A percentile compares a stretch with the other conserved stretches of the same genome.
Evolutionary conservation across 2,113 vertebrate genomes (phyloP).

Genomic region (Uropsilus gracilis): DNA sequence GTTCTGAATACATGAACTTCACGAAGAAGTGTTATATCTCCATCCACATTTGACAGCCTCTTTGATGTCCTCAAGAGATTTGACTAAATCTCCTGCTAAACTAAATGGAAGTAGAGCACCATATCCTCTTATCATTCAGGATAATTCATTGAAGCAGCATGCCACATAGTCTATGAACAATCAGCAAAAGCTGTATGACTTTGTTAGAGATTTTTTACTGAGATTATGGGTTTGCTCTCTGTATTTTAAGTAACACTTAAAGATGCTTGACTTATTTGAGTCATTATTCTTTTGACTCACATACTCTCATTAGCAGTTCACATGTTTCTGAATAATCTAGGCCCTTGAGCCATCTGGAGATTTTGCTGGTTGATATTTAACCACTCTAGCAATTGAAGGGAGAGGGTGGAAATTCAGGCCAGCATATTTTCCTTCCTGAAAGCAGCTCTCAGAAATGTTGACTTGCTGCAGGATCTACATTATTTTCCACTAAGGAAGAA

Average conservation of each 20-base stretch:
- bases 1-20: too few species aligned
- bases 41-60: background rate
- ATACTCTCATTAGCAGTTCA: background rate
- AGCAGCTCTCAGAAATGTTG: background rate
- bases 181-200: background rate
- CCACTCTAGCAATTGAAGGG: background rate
- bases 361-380: background rate
- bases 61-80: background rate
- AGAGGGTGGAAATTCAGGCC: background rate
- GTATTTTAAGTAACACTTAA: background rate
- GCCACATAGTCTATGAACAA: background rate
- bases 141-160: background rate
- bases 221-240: background rate
- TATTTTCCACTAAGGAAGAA: background rate
- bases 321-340: background rate
- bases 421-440: slow-evolving; percentile 1
- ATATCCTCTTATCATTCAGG: background rate
- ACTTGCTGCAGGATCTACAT: background rate
- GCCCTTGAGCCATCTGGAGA: background rate
- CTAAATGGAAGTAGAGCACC: background rate
- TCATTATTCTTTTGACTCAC: background rate
- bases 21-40: too few species aligned
- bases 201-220: background rate
- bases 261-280: background rate
- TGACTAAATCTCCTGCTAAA: background rate